phyloP scores from a whole-genome alignment of 2,113 vertebrate genomes.

The Psittacus erithacus region DNA sequence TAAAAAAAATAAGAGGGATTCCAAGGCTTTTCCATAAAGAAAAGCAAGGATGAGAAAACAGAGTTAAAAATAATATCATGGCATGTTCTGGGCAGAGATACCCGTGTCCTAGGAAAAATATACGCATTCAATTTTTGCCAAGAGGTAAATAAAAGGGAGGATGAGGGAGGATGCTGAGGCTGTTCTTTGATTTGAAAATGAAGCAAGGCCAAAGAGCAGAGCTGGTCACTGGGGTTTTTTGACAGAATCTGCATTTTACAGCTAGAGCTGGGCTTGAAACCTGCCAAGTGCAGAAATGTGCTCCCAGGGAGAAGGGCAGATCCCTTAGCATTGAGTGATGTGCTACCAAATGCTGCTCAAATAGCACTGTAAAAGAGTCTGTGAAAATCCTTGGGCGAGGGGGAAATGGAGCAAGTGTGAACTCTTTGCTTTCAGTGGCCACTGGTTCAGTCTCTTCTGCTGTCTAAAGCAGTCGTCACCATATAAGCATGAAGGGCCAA shows the following conservation, averaged over 20 bases:
- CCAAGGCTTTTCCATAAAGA: slow-evolving; percentile 20
- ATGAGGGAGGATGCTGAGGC: slow-evolving; percentile 50
- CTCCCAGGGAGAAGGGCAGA: not conserved
- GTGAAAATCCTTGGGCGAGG: not conserved
- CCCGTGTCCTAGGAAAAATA: slow-evolving; percentile 45
- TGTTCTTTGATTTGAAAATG: slow-evolving; percentile 55
- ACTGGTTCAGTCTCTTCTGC: not conserved
- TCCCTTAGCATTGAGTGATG: accelerated
- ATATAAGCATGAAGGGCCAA: not conserved
- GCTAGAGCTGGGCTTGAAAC: not conserved
- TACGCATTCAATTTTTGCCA: not conserved
- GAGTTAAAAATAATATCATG: slow-evolving; percentile 59
- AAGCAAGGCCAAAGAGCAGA: slow-evolving; percentile 44
- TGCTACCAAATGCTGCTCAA: not conserved
- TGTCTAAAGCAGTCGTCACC: not conserved
- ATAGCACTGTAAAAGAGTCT: not conserved
- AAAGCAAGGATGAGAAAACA: slow-evolving; percentile 39
- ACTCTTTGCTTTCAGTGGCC: not conserved
- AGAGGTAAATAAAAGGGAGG: slow-evolving; percentile 62
- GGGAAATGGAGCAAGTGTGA: not conserved
- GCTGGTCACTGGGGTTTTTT: not conserved
- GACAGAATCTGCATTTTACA: not conserved
- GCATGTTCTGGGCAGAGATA: slow-evolving; percentile 64
- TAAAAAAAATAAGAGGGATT: not conserved
- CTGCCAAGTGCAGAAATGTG: not conserved